These are phyloP conservation scores for Lasioglossum baleicum DNA, from an alignment of 1,140 invertebrate genomes.

Conservation along the genomic window DNA sequence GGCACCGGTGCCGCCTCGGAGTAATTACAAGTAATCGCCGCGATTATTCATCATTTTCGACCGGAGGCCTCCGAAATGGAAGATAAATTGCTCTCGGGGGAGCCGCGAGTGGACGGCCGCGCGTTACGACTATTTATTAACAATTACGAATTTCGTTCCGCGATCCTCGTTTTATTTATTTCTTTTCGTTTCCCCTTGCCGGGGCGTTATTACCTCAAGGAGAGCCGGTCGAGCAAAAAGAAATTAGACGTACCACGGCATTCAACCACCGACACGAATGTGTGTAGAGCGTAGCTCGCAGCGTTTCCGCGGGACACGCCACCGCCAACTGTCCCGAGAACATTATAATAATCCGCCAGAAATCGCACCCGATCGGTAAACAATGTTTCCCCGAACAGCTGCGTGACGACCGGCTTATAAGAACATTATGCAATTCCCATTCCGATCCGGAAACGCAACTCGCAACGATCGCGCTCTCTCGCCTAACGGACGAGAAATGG, in stretches of 20 bases:
- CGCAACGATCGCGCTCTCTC: not conserved
- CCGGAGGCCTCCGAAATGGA: not conserved
- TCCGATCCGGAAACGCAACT: slow-evolving; percentile 33
- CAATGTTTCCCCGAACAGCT: not conserved
- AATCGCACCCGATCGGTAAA: slow-evolving; percentile 2
- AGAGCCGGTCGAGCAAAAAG: no score
- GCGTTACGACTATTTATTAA: slow-evolving; percentile 7
- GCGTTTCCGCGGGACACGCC: not conserved
- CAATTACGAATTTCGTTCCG: not conserved
- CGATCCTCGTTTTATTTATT: not conserved
- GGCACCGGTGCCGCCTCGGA: not conserved
- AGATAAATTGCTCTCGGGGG: not conserved
- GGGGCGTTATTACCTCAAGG: not conserved
- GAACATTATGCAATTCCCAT: slow-evolving; percentile 46
- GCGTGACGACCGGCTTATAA: slow-evolving; percentile 21
- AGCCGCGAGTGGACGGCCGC: not conserved
- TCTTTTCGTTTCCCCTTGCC: not conserved
- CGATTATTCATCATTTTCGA: slow-evolving; percentile 13
- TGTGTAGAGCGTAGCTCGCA: not conserved
- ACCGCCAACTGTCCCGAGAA: slow-evolving; percentile 24
- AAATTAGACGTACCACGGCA: not conserved
- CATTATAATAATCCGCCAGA: slow-evolving; percentile 39
- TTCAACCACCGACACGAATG: not conserved
- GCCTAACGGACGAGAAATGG: not conserved
- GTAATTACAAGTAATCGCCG: slow-evolving; percentile 27